Percentiles rank a stretch among this genome's conserved stretches.
Conservation (phyloP, 2,888 invertebrate genomes). For the Frankliniella intonsa region DNA sequence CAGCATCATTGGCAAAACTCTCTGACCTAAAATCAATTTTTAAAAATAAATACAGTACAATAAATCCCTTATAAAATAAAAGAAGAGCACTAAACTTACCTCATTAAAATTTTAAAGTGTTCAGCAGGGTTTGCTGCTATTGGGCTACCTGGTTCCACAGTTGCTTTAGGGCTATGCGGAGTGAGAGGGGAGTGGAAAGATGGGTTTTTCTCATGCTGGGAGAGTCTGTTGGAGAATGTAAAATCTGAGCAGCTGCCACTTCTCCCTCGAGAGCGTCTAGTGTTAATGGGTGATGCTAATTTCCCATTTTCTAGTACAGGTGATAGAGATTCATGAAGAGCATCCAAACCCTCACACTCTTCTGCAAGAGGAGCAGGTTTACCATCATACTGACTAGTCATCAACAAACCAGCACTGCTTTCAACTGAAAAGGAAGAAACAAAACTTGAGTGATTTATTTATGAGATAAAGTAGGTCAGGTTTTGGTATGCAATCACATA, state of each 20-base stretch:
- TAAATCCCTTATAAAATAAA: not conserved
- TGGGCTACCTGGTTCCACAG: not conserved
- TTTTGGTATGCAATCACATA: too few species aligned
- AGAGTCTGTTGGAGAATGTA: constrained; percentile 29
- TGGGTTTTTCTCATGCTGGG: constrained; percentile 10
- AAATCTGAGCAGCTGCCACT: constrained; percentile 36
- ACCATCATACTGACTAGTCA: constrained; percentile 46
- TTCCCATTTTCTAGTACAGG: not conserved
- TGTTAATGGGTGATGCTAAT: not conserved
- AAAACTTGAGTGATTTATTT: not conserved
- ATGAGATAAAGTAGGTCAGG: not conserved
- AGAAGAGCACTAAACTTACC: not conserved
- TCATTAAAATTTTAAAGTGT: constrained; percentile 23
- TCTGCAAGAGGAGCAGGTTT: constrained; percentile 34
- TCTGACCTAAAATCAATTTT: constrained; percentile 50
- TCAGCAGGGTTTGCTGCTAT: not conserved
- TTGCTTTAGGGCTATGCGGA: not conserved
- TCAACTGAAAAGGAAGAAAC: constrained; percentile 40
- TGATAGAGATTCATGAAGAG: not conserved
- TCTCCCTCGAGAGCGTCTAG: constrained; percentile 32
- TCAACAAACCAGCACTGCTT: constrained; percentile 53
- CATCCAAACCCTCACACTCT: constrained; percentile 30
- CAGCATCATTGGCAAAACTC: constrained; percentile 75
- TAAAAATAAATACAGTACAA: not conserved
- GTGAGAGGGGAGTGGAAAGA: not conserved